Base-by-base conservation (phyloP, 2,113 vertebrate species). In the Coracopsis vasa region DNA sequence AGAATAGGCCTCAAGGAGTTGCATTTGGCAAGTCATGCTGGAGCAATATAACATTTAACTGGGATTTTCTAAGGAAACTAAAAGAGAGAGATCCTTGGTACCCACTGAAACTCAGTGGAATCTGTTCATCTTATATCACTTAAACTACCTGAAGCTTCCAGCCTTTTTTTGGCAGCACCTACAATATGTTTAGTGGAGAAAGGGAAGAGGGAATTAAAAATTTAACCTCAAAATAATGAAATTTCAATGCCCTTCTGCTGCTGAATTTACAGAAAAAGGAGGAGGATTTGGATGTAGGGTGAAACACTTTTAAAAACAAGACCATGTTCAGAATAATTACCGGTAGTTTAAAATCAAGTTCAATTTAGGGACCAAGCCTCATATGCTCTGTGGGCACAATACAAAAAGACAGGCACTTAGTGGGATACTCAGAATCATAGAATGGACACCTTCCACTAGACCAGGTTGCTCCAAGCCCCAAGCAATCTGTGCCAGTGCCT, bases 21-120 rank as follows among this genome's bases (percentile, higher is more conserved):
- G 66, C 48, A 70, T 94, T 92, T 97, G 90, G 91, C 51, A 95
- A 95, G 70, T 91, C 71, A 90, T 37, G 53, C n/a, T 88, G 85
- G 69, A 87, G 77, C 29, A 89, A 64, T 25, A 7, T 15, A 80
- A 44, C 33, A n/a, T 61, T 45, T 73, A 64, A 61, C 48, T 45
- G 53, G 11, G 21, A 41, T 81, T 91, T 88, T 67, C 72, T 83
- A 83, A 56, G 75, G 67, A 75, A 90, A 42, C 4, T 31, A 18
- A 61, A 58, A 53, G 33, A 80, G 16, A 47, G 8, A 58, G 12
- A 66, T 71, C 35, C 31, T 70, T 5, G 15, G 24, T 51, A 53
- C 13, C 12, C 41, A 25, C 0, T 79, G 61, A 93, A 94, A 90
- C 11, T 74, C 41, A 41, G 12, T 53, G n/a, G 47, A 84, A 90